A percentile compares a stretch with the other conserved stretches of the same genome.
phyloP scores from a whole-genome alignment of 1,140 invertebrate species.

The Neocloeon triangulifer region DNA sequence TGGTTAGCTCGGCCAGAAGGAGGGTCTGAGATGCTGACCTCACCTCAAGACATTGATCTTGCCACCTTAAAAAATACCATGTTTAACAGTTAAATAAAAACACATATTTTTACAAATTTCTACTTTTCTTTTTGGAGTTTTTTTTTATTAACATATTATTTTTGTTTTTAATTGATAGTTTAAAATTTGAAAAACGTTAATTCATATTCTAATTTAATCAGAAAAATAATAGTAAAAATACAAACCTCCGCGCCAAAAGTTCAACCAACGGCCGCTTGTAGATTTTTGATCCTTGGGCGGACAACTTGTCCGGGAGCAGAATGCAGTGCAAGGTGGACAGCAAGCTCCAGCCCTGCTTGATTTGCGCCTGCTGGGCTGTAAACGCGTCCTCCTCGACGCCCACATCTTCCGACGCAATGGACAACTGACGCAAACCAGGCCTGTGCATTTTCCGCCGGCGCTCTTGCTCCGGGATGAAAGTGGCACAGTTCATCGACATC shows the following conservation, averaged over 20 bases:
- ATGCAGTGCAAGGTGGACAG: conserved; percentile 91
- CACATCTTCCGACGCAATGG: conserved; percentile 30
- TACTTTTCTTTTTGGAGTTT: too few species aligned
- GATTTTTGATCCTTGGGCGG: conserved; percentile 39
- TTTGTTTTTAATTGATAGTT: too few species aligned
- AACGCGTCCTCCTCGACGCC: conserved; percentile 59
- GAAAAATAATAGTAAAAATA: too few species aligned
- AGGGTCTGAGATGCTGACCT: conserved; percentile 91
- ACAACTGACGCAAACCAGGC: conserved; percentile 3
- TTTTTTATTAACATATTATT: too few species aligned
- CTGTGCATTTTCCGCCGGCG: conserved; percentile 49
- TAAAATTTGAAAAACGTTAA: too few species aligned
- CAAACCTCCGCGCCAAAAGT: conserved; percentile 82
- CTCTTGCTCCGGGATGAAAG: conserved; percentile 70
- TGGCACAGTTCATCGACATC: conserved; percentile 94
- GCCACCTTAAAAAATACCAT: too few species aligned
- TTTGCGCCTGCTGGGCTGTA: conserved; percentile 66
- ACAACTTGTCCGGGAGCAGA: conserved; percentile 73
- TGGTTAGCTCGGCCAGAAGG: conserved; percentile 72
- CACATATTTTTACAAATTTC: too few species aligned
- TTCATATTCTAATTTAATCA: too few species aligned
- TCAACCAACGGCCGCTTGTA: conserved; percentile 90
- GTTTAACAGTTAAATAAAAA: too few species aligned
- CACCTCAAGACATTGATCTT: conserved; percentile 93
- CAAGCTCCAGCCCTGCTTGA: conserved; percentile 91